Conservation (phyloP, 2,888 invertebrate genomes). For the Diplazon laetatorius region DNA sequence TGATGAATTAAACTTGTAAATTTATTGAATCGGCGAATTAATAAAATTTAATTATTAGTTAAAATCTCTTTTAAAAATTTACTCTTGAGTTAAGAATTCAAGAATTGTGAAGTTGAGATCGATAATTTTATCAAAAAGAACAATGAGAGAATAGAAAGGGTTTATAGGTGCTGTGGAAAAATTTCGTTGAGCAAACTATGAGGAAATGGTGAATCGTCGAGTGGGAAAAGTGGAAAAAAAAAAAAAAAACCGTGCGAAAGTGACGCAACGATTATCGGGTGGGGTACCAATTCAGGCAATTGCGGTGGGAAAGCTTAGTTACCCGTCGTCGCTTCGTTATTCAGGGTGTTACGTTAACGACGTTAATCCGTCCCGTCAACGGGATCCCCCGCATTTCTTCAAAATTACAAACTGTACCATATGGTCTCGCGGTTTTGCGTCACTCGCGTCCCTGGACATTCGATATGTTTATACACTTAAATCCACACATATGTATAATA, state of each 20-base stretch:
- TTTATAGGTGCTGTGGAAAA: background rate
- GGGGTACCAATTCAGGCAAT: conserved; percentile 78
- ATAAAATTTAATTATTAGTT: no score
- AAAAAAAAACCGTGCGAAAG: conserved; percentile 42
- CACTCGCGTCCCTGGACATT: conserved; percentile 25
- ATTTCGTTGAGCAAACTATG: conserved; percentile 1
- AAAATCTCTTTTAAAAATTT: no score
- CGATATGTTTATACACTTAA: conserved; percentile 19
- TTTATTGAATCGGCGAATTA: no score
- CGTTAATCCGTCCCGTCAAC: conserved; percentile 52
- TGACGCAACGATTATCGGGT: conserved; percentile 77
- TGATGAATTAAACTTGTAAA: no score
- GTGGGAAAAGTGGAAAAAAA: no score
- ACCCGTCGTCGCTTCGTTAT: conserved; percentile 10
- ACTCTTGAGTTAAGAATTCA: no score
- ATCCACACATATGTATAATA: background rate
- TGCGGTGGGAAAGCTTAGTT: conserved; percentile 76
- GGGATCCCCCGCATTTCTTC: conserved; percentile 27
- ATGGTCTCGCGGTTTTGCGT: conserved; percentile 34
- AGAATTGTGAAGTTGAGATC: no score
- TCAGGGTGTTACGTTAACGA: conserved; percentile 43
- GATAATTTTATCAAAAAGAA: no score
- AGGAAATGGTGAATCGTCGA: conserved; percentile 26
- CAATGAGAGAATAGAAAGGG: no score
- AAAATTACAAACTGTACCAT: conserved; percentile 33